Evolutionary conservation across 2,888 invertebrate species (phyloP).

Genomic region (Temnothorax unifasciatus): DNA sequence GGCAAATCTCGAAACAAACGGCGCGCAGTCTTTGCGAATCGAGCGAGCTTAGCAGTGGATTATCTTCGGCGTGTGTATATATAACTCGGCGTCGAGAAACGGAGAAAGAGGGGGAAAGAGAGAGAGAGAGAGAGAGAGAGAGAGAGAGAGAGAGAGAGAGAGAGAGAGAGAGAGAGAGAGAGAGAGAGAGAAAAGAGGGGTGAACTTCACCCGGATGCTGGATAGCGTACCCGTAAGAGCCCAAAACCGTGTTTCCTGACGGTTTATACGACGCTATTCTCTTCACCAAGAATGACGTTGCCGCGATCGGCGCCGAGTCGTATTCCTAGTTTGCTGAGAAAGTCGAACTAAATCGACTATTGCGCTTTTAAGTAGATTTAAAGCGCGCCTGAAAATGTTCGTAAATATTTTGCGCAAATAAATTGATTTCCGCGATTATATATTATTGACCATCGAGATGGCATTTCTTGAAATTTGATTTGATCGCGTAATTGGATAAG

Average conservation of each 20-base stretch:
- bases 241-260: conserved; percentile 62
- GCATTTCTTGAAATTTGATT: background rate
- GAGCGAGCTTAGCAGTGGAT: conserved; percentile 78
- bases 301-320: conserved; percentile 1
- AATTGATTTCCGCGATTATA: conserved; percentile 4
- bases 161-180: background rate
- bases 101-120: background rate
- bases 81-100: conserved; percentile 60
- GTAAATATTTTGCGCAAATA: conserved; percentile 63
- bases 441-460: background rate
- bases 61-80: conserved; percentile 72
- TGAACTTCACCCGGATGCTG: conserved; percentile 64
- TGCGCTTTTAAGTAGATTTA: conserved; percentile 63
- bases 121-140: background rate
- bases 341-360: conserved; percentile 42
- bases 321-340: conserved; percentile 3
- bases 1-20: conserved; percentile 79
- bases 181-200: background rate
- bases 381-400: conserved; percentile 40
- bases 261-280: conserved; percentile 58
- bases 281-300: background rate
- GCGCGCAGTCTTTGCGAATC: conserved; percentile 77
- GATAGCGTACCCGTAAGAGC: conserved; percentile 66
- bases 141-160: background rate
- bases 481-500: background rate